Evolutionary conservation across 2,113 vertebrate genomes (phyloP).

Genomic region (Bos taurus): DNA sequence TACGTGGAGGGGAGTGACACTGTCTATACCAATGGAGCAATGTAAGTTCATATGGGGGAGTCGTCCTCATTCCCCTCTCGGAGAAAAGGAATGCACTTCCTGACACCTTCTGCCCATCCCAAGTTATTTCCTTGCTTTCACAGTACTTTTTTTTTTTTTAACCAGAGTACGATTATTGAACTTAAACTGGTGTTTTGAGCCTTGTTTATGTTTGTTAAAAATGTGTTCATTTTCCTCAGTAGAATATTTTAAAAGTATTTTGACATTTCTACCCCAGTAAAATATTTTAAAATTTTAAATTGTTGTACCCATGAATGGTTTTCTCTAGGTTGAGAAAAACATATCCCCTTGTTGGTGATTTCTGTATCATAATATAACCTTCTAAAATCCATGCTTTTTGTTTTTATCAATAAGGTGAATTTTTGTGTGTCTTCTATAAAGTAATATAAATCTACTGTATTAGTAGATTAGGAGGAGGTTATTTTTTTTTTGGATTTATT

Average conservation of each 20-base stretch:
- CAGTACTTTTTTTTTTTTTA: not conserved
- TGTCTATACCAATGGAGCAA: conserved; percentile 89
- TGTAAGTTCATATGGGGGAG: conserved; percentile 77
- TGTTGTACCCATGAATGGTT: not conserved
- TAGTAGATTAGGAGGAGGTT: not conserved
- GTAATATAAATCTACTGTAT: not conserved
- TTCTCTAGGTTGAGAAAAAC: not conserved
- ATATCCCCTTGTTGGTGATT: not conserved
- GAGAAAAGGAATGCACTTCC: not conserved
- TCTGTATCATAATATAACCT: not conserved
- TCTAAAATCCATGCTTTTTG: not conserved
- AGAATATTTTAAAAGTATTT: not conserved
- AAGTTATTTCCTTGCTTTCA: not conserved
- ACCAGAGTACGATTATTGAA: not conserved
- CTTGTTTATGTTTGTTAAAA: not conserved
- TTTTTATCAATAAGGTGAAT: not conserved
- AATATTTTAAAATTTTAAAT: not conserved
- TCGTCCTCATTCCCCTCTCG: not conserved
- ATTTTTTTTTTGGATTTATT: not conserved
- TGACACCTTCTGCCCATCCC: not conserved
- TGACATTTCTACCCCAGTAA: not conserved
- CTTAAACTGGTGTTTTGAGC: not conserved
- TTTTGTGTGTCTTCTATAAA: not conserved
- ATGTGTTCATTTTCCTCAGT: not conserved
- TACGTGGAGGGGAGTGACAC: conserved; percentile 88